Base-by-base conservation (phyloP, 2,797 vertebrate species). In the Fratercula arctica region DNA sequence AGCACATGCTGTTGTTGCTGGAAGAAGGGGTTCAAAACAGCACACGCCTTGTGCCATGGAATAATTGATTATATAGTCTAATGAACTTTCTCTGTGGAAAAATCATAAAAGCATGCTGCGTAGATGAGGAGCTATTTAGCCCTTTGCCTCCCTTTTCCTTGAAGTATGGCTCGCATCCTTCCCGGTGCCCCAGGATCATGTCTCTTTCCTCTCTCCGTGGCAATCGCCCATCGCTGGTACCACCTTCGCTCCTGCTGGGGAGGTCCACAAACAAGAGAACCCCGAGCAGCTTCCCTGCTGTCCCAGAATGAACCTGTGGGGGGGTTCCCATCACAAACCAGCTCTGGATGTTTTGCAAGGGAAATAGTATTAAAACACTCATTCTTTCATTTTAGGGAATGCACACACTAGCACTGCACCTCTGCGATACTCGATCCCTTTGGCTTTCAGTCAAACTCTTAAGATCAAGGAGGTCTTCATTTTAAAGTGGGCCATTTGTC, bases 191-290 rank as follows among this genome's bases (percentile, higher is more conserved):
- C 2, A 33, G 33, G 46, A 10, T 45, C 39, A 3, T 17, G 6
- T 21, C 39, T 33, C 46, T 43, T 45, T 26, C 18, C 63, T 21
- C 31, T 41, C 72, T 17, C 37, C 7, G 1, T 35, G n/a, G 57
- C 16, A 7, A 8, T n/a, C 9, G 0, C 29, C 43, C 16, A 3
- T 60, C 7, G 1, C 14, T 19, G 46, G 33, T 21, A 7, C 48
- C 33, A 10, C 18, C 54, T 53, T 45, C 0, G 2, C 13, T 11
- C 18, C 23, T 0, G 2, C 28, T 14, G 10, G 10, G 5, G 25
- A 45, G 13, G 11, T 57, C 70, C 23, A 6, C 56, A 53, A 31
- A 19, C 6, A 16, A 18, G n/a, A 45, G 46, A 56, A 28, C 46
- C 17, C 20, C 0, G 3, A 37, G 54, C n/a, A 45, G 28, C 54